A percentile compares a stretch with the other conserved stretches of the same genome.
These are phyloP conservation scores for Diachasma alloeum DNA, from an alignment of 1,140 invertebrate genomes.

Conservation along the genomic window DNA sequence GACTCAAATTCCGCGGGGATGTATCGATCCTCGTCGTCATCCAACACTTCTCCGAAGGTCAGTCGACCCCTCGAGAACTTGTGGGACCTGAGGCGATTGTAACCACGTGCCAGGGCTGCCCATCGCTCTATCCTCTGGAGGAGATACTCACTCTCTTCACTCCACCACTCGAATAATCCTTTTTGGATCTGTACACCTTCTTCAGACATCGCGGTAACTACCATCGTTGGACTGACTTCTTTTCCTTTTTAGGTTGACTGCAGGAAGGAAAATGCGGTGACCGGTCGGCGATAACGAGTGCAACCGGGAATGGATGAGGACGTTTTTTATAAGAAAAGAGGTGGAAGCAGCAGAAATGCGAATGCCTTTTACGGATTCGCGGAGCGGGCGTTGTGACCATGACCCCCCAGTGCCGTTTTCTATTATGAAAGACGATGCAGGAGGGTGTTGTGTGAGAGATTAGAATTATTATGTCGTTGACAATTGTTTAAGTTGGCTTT, in stretches of 20 bases:
- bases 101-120: conserved; percentile 53
- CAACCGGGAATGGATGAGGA: not conserved
- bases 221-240: not conserved
- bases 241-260: not conserved
- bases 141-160: conserved; percentile 55
- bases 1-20: conserved; percentile 31
- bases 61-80: conserved; percentile 40
- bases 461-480: not conserved
- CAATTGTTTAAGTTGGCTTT: not conserved
- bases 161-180: conserved; percentile 57
- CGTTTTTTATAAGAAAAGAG: not conserved
- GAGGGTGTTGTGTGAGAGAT: not conserved
- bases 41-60: conserved; percentile 1
- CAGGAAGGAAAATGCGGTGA: not conserved
- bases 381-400: not conserved
- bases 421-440: not conserved
- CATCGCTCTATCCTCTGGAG: conserved; percentile 59
- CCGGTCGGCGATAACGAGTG: not conserved
- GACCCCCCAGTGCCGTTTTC: not conserved
- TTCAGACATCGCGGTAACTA: conserved; percentile 22
- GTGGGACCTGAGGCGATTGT: conserved; percentile 53
- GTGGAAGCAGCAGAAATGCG: not conserved
- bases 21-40: conserved; percentile 40
- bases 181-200: conserved; percentile 38
- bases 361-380: not conserved